Evolutionary conservation across 2,888 invertebrate genomes (phyloP).

Genomic region (Drosophila tripunctata): DNA sequence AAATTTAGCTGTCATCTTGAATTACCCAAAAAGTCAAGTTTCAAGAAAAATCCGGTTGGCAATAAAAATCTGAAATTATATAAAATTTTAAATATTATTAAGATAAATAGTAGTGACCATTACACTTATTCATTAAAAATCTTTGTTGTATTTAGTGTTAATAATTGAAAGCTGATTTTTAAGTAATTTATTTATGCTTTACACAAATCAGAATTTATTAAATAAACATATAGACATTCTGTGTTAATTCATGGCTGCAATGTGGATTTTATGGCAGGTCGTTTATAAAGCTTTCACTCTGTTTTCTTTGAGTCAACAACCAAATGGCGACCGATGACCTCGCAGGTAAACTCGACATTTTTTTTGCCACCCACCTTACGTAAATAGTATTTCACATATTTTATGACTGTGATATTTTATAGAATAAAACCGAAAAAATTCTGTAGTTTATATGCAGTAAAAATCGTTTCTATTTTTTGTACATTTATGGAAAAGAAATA

Average conservation of each 20-base stretch:
- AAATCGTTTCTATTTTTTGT: not conserved
- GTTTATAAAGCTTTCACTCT: constrained; percentile 5
- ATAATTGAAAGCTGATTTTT: not conserved
- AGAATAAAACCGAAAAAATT: no score
- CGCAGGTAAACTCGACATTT: constrained; percentile 20
- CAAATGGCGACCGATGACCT: constrained; percentile 20
- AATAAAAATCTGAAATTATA: not conserved
- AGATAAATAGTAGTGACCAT: no score
- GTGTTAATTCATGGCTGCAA: constrained; percentile 3
- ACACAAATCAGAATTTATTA: constrained; percentile 19
- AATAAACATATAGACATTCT: constrained; percentile 6
- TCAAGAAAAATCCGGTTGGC: not conserved
- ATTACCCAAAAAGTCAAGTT: not conserved
- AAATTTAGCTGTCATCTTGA: not conserved
- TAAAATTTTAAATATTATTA: no score
- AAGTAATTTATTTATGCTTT: not conserved
- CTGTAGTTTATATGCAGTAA: not conserved
- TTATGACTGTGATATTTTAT: constrained; percentile 4
- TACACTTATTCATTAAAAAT: no score
- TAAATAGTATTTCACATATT: constrained; percentile 8
- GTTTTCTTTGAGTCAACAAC: constrained; percentile 14
- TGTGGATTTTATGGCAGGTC: constrained; percentile 17
- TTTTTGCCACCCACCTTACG: not conserved
- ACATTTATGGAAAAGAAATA: not conserved
- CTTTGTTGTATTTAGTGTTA: not conserved